Evolutionary conservation across 2,797 vertebrate genomes (phyloP), one percentile per base, ranked within the genome.

Genomic region (Chrysocyon brachyurus): DNA sequence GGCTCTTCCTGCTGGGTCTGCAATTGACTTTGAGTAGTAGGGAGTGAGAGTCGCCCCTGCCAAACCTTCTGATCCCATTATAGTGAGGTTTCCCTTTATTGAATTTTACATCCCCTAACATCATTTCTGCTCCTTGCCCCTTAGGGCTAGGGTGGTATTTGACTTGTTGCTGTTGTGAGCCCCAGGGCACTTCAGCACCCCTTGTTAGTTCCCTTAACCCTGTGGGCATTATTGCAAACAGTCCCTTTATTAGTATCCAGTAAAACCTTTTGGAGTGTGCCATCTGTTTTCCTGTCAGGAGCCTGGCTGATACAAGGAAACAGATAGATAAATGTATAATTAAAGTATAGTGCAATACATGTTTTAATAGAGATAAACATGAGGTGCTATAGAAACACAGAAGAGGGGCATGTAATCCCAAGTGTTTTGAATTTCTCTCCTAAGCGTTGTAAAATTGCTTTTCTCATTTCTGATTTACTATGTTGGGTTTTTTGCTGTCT

Each of bases 311-410:
- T 94, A 73, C 24, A 88, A 89, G 63, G 57, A 96, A 81, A 87
- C 21, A 79, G 94, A 87, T n/a, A 95, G 81, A 94, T 91, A 96
- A 83, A 96, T 63, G 84, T 15, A 49, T 84, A 83, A 73, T 92
- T 92, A 97, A 94, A 96, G 64, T 36, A 85, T 28, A 64, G 24
- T 14, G 12, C 26, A 91, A 70, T 64, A 92, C 81, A 79, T 28
- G 49, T 82, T 91, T 93, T 87, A 83, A 92, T 92, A 81, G 57
- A 84, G 75, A 87, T 64, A 73, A 56, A 81, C 19, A 54, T 68
- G 83, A 28, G 49, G 10, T 87, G 63, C 73, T 91, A 83, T 15
- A 64, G 87, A 88, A 91, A 49, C 57, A 66, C 68, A 82, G 33
- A 90, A 87, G 88, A 81, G 56, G 54, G 33, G 3, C 40, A 54